Evolutionary conservation across 2,888 invertebrate species (phyloP).

Genomic region (Hartigia nigra): DNA sequence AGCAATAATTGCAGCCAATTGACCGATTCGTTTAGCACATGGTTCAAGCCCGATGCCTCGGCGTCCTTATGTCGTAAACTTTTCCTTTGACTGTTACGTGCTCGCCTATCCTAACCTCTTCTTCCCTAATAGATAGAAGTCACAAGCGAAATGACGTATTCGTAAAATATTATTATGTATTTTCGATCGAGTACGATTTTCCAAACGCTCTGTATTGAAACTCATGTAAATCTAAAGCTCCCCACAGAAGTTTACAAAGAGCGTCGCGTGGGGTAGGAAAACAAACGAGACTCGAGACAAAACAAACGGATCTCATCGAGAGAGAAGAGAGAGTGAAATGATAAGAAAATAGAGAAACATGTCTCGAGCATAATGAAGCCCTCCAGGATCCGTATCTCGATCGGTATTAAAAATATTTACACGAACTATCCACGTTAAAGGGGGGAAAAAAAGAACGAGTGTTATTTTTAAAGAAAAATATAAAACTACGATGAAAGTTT

Average conservation of each 20-base stretch:
- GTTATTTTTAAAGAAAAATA: not conserved
- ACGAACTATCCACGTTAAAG: not conserved
- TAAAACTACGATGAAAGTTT: not conserved
- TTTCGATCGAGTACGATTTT: not conserved
- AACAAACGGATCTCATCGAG: not conserved
- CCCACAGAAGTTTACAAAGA: not conserved
- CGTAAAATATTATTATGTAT: not conserved
- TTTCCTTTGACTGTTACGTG: not conserved
- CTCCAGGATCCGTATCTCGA: not conserved
- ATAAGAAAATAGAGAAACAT: conserved; percentile 1
- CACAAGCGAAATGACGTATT: not conserved
- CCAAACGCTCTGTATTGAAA: not conserved
- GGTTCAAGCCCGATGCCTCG: not conserved
- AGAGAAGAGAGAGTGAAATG: not conserved
- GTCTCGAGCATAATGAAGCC: not conserved
- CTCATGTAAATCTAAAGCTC: not conserved
- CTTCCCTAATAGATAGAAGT: not conserved
- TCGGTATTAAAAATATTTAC: not conserved
- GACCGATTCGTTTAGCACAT: conserved; percentile 2
- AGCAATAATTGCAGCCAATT: conserved; percentile 1
- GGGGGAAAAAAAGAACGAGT: conserved; percentile 24
- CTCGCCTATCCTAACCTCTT: not conserved
- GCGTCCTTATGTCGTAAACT: not conserved
- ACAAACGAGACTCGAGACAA: not conserved
- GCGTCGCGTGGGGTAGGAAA: not conserved